Percentiles rank a stretch among this genome's conserved stretches.
Conservation (phyloP, 1,140 invertebrate species). For the Papilio polyxenes region DNA sequence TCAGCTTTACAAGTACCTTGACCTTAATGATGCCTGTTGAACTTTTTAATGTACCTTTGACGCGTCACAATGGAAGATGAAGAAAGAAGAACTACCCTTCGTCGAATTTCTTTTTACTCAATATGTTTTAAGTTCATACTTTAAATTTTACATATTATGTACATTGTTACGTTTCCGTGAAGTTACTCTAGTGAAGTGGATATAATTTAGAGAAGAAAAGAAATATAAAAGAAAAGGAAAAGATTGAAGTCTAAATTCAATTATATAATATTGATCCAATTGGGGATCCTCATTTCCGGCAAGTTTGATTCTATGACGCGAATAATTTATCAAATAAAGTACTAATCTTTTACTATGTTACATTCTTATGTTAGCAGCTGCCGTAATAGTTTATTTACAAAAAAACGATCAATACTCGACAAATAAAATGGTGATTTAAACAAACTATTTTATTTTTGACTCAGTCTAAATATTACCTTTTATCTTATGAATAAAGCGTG, state of each 20-base stretch:
- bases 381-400: too few relatives aligned
- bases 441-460: background rate
- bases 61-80: background rate
- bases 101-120: background rate
- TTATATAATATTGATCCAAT: too few relatives aligned
- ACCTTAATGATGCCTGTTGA: constrained; percentile 19
- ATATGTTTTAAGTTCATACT: background rate
- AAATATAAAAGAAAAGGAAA: background rate
- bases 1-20: background rate
- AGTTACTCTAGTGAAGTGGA: background rate
- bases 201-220: background rate
- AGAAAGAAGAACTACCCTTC: background rate
- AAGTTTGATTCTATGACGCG: too few relatives aligned
- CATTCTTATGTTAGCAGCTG: too few relatives aligned
- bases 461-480: background rate
- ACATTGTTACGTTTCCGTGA: background rate
- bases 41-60: background rate
- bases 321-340: too few relatives aligned
- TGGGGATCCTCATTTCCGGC: too few relatives aligned
- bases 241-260: background rate
- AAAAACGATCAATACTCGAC: too few relatives aligned
- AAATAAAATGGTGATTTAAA: too few relatives aligned
- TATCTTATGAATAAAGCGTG: background rate
- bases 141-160: background rate
- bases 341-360: too few relatives aligned